Evolutionary conservation across 2,113 vertebrate species (phyloP).

Genomic region (Conger conger): DNA sequence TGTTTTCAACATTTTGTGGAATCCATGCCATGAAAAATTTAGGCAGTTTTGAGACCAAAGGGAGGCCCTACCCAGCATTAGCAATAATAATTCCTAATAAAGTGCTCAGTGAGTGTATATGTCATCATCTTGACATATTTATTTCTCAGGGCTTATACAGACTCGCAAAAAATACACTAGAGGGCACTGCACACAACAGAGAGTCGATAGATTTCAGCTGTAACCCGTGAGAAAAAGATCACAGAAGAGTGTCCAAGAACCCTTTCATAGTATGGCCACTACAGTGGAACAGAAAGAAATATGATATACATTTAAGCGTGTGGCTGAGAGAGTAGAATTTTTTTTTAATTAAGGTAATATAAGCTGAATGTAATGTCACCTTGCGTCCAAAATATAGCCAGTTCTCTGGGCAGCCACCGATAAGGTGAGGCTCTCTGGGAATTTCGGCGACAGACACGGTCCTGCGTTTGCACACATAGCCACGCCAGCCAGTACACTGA

Average conservation of each 20-base stretch:
- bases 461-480: slow-evolving; percentile 84
- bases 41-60: too few relatives aligned
- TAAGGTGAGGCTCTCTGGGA: slow-evolving; percentile 67
- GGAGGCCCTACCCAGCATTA: too few relatives aligned
- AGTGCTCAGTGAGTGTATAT: too few relatives aligned
- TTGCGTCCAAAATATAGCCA: slow-evolving; percentile 90
- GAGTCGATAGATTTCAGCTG: background rate
- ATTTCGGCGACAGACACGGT: slow-evolving; percentile 74
- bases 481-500: slow-evolving; percentile 72
- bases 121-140: background rate
- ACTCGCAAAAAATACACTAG: background rate
- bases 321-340: background rate
- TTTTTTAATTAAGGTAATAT: background rate
- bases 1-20: too few relatives aligned
- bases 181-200: slow-evolving; percentile 13
- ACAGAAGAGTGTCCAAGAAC: background rate
- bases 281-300: background rate
- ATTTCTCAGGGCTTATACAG: background rate
- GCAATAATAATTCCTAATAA: background rate
- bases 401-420: slow-evolving; percentile 81
- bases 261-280: background rate
- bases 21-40: too few relatives aligned
- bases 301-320: background rate
- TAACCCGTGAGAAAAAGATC: background rate
- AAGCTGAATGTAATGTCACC: slow-evolving; percentile 62